Percentiles rank a stretch among this genome's conserved stretches.
These are phyloP conservation scores for Salvator merianae DNA, from an alignment of 2,113 vertebrate species.

Conservation along the genomic window DNA sequence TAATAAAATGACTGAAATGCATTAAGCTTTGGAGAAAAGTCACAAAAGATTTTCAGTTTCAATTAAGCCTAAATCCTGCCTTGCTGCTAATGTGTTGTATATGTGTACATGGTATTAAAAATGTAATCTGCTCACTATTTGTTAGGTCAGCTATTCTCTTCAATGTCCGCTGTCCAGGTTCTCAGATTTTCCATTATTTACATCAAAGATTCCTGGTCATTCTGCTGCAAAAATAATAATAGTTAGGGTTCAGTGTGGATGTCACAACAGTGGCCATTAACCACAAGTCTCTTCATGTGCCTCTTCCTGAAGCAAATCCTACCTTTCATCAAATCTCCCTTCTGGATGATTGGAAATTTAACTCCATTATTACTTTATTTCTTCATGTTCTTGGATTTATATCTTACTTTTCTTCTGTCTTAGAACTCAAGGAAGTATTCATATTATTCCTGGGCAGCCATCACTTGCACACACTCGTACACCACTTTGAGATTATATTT, in stretches of 20 bases:
- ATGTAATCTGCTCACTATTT: not conserved
- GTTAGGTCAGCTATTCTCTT: not conserved
- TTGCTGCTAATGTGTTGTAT: conserved; percentile 26
- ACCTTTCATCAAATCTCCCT: not conserved
- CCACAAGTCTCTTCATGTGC: not conserved
- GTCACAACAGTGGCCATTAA: not conserved
- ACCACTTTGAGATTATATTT: not conserved
- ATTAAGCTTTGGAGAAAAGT: conserved; percentile 23
- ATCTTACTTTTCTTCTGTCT: not conserved
- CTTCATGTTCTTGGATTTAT: not conserved
- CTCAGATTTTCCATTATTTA: not conserved
- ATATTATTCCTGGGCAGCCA: no score
- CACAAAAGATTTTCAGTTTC: conserved; percentile 13
- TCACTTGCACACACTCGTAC: not conserved
- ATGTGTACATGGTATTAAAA: conserved; percentile 18
- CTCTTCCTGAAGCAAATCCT: not conserved
- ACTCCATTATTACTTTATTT: not conserved
- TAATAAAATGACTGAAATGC: conserved; percentile 16
- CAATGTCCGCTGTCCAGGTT: not conserved
- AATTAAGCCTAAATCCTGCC: conserved; percentile 29
- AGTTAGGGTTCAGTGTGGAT: no score
- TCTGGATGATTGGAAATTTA: not conserved
- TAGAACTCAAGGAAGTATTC: not conserved
- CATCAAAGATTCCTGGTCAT: not conserved
- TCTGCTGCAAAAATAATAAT: not conserved